Percentiles rank a stretch among this genome's conserved stretches.
These are phyloP conservation scores for Parapristionchus giblindavisi DNA, from an alignment of 2,888 invertebrate genomes.

Conservation along the genomic window DNA sequence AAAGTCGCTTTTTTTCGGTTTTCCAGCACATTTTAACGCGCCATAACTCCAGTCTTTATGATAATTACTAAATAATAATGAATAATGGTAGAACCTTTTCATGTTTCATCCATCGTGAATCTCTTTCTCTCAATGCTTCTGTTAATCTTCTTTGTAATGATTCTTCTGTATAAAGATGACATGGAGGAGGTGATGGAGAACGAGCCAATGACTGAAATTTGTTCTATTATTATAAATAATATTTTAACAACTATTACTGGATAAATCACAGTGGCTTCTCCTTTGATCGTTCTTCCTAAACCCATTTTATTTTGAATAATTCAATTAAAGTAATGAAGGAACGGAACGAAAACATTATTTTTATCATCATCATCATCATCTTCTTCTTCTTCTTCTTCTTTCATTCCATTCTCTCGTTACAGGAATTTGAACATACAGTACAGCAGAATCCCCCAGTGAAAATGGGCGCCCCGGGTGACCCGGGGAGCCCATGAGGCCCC, in stretches of 20 bases:
- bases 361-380: background rate
- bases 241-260: too few species aligned
- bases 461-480: too few species aligned
- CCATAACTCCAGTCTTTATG: background rate
- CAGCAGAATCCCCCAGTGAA: too few species aligned
- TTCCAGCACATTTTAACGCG: too few species aligned
- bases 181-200: conserved; percentile 8
- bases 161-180: conserved; percentile 5
- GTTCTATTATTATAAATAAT: too few species aligned
- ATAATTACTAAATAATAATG: background rate
- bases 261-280: too few species aligned
- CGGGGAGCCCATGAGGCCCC: too few species aligned
- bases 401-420: conserved; percentile 6
- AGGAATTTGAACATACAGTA: too few species aligned
- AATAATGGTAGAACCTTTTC: conserved; percentile 22
- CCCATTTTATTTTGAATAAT: background rate
- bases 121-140: conserved; percentile 36
- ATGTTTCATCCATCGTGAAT: conserved; percentile 34
- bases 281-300: too few species aligned
- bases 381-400: conserved; percentile 9
- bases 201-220: background rate
- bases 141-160: conserved; percentile 12
- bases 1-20: too few species aligned
- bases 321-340: background rate
- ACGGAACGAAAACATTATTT: background rate